Percentiles rank a stretch among this genome's conserved stretches.
Evolutionary conservation across 2,113 vertebrate species (phyloP).

Genomic region (Mesocricetus auratus): DNA sequence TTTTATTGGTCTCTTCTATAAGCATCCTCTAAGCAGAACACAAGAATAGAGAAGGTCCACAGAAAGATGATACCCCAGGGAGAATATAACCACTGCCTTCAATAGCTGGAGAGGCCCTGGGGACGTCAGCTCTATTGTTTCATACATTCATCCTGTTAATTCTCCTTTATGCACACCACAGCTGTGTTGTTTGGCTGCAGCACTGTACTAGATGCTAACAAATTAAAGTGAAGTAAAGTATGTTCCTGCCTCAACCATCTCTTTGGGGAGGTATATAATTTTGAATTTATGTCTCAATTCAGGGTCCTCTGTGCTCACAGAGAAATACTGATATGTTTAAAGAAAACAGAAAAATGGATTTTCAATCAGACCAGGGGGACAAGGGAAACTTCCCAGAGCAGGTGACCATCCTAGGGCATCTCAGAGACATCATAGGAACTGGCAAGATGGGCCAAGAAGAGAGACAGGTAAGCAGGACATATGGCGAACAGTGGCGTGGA

Average conservation of each 20-base stretch:
- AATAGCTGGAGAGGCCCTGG: background rate
- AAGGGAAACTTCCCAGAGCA: background rate
- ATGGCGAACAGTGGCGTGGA: background rate
- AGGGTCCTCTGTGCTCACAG: background rate
- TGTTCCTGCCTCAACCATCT: background rate
- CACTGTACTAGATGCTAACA: background rate
- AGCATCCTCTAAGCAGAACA: background rate
- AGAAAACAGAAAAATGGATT: background rate
- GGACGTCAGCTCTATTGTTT: background rate
- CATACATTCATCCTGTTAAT: background rate
- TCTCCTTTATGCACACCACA: background rate
- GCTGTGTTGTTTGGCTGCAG: background rate
- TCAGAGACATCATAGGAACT: background rate
- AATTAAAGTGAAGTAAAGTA: background rate
- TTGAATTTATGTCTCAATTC: background rate
- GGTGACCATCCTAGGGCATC: background rate
- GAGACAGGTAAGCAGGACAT: background rate
- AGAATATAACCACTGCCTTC: background rate
- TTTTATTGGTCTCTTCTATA: background rate
- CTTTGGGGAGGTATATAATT: background rate
- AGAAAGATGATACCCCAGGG: background rate
- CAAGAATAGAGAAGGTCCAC: accelerated
- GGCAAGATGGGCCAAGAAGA: background rate
- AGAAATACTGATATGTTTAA: background rate
- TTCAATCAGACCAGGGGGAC: background rate